Base-by-base conservation (phyloP, 2,113 vertebrate species). In the Stercorarius parasiticus region DNA sequence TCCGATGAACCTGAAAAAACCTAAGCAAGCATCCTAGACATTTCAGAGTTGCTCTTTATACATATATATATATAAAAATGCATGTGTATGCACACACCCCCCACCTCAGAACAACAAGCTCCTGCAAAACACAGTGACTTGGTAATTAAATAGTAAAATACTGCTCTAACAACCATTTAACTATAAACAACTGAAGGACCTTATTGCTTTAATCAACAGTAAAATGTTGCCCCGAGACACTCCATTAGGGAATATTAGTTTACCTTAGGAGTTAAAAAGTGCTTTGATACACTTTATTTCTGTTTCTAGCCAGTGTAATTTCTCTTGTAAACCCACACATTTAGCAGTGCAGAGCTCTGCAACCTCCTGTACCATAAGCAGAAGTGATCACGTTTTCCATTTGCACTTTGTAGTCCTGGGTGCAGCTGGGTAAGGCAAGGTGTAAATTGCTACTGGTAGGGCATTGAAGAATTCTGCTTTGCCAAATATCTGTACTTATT, bases 371-470 rank as follows among this genome's bases (percentile, higher is more conserved):
- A 36, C 32, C 32, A 40, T 38, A 61, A 52, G 65, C 79, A 88
- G 43, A 27, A 88, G 38, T 1, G n/a, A 88, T 86, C 90, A 69
- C 0, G 0, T 96, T 97, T 95, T 93, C 94, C 79, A 96, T 96
- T 92, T 95, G 88, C 91, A 92, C 95, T 81, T 91, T 19, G 34
- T 50, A 62, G 67, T 23, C 15, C 53, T 29, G 53, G 36, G 40
- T 66, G 32, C 79, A 90, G 80, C 67, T 62, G 80, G 55, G n/a
- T 64, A 55, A 67, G 30, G 34, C 52, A 91, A 91, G 67, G 95
- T 71, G 67, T 88, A 91, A 97, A 97, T 93, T 95, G 88, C 80
- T 92, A 21, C 38, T 67, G 56, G 52, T 79, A 40, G 47, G 34
- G 55, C 47, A 86, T 0, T 55, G 59, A 82, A 70, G 47, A 92